Evolutionary conservation across 2,888 invertebrate species (phyloP), one percentile per base, ranked within the genome.

Genomic region (Drosophila suboccidentalis): DNA sequence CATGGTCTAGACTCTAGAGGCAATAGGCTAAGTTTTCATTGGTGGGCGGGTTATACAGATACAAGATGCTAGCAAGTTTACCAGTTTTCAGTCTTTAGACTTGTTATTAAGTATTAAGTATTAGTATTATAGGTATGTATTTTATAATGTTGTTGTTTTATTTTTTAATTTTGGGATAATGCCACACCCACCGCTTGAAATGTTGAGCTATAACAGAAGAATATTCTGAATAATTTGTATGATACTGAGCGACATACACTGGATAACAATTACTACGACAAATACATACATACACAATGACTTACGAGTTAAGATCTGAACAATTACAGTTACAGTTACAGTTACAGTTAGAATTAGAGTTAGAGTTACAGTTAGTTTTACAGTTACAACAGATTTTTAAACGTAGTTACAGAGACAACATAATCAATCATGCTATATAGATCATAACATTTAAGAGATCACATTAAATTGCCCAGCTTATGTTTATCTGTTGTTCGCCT

Each of bases 61-160:
- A 57, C 57, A 39, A 46, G 72, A 55, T 65, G 59, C 65, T 47
- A 70, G 29, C 74, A 71, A 78, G 57, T 19, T 75, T 61, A 49
- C 39, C 36, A 61, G 55, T 50, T 65, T 64, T 78, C 77, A 77
- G 78, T 75, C 77, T 75, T 78, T 49, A 70, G 76, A 74, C 78
- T 75, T 78, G 58, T 71, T 54, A 9, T 70, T 55, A 58, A 39
- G 34, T 49, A 60, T 26, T 54, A 8, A 36, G 38, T 64, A 9
- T 43, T 13, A 49, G 13, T 49, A 26, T 34, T 26, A 34, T 22
- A 22, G 4, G 3, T 22, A n/a, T 32, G n/a, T 38, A 17, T 19
- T 55, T 39, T 34, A 34, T 43, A 4, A 36, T 53, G 38, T 17
- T 38, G 26, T 32, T 54, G 9, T n/a, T 9, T 15, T 17, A 19